Conservation (phyloP, 2,888 invertebrate genomes). For the Scaptodrosophila latifasciaeformis region DNA sequence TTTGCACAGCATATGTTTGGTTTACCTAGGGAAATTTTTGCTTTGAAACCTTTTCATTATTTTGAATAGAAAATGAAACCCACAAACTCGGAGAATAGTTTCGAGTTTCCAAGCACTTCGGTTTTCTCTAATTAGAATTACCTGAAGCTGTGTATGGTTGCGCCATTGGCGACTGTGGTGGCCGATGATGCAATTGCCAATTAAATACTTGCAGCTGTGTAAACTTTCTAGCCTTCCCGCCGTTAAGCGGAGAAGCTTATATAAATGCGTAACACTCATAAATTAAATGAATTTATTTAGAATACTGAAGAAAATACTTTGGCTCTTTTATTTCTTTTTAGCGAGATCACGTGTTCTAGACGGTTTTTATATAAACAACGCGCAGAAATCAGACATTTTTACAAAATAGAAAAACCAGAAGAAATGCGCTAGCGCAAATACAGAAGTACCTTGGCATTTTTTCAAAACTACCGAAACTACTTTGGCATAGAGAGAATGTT, state of each 20-base stretch:
- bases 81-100: too few species aligned
- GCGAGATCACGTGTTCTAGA: conserved; percentile 27
- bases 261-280: conserved; percentile 34
- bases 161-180: neutral
- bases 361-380: conserved; percentile 1
- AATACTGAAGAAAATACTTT: conserved; percentile 7
- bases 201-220: conserved; percentile 10
- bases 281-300: conserved; percentile 16
- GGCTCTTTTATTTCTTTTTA: conserved; percentile 25
- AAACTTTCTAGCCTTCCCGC: conserved; percentile 4
- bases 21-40: too few species aligned
- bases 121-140: too few species aligned
- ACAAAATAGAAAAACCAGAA: neutral
- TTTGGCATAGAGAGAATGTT: too few species aligned
- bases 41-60: too few species aligned
- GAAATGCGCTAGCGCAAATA: too few species aligned
- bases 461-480: too few species aligned
- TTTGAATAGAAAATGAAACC: too few species aligned
- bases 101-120: too few species aligned
- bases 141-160: too few species aligned
- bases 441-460: too few species aligned
- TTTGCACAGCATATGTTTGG: too few species aligned
- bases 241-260: conserved; percentile 27
- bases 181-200: conserved; percentile 27
- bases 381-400: neutral